Conservation (phyloP, 2,888 invertebrate species). For the Pandemis corylana region DNA sequence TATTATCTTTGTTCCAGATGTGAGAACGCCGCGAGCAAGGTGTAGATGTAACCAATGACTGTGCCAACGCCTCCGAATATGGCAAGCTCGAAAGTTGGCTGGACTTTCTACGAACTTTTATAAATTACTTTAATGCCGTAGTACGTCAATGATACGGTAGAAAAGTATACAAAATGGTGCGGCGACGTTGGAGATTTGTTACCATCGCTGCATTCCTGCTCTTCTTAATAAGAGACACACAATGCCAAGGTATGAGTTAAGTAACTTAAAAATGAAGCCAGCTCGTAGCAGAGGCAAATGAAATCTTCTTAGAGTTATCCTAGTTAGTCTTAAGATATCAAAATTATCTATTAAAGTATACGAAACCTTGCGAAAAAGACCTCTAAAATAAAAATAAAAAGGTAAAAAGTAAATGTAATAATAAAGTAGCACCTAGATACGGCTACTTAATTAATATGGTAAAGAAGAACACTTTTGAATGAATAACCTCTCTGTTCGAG, state of each 20-base stretch:
- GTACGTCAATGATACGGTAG: slow-evolving; percentile 77
- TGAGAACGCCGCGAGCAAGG: slow-evolving; percentile 63
- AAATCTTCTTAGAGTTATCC: not conserved
- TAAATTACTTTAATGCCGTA: slow-evolving; percentile 53
- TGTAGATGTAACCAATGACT: slow-evolving; percentile 59
- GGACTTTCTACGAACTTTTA: slow-evolving; percentile 58
- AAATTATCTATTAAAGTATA: too few relatives aligned
- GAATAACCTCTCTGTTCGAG: too few relatives aligned
- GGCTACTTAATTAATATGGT: too few relatives aligned
- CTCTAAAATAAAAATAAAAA: too few relatives aligned
- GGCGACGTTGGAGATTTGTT: slow-evolving; percentile 78
- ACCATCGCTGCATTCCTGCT: slow-evolving; percentile 76
- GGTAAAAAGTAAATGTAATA: too few relatives aligned
- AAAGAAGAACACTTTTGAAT: too few relatives aligned
- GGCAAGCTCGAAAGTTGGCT: slow-evolving; percentile 54
- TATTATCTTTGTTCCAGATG: slow-evolving; percentile 73
- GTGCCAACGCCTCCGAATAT: slow-evolving; percentile 57
- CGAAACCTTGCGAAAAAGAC: too few relatives aligned
- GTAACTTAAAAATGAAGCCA: not conserved
- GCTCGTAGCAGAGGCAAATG: not conserved
- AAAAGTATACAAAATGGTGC: slow-evolving; percentile 72
- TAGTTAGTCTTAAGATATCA: not conserved
- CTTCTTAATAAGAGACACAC: slow-evolving; percentile 71
- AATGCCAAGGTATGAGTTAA: slow-evolving; percentile 71
- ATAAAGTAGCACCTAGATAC: too few relatives aligned